Conservation (phyloP, 2,113 vertebrate genomes). For the Sterrhoptilus dennistouni region DNA sequence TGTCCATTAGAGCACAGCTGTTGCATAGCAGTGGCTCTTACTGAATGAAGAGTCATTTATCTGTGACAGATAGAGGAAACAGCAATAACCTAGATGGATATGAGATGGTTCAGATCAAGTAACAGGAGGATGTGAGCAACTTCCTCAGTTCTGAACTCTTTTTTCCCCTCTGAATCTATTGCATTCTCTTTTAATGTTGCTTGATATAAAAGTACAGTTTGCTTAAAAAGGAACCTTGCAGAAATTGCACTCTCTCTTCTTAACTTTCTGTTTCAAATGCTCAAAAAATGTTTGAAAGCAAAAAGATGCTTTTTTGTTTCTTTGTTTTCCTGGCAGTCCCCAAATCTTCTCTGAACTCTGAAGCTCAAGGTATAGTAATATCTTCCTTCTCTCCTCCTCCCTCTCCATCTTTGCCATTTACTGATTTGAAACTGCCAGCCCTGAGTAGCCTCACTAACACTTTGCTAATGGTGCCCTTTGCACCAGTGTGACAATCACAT, state of each 20-base stretch:
- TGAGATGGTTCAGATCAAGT: not conserved
- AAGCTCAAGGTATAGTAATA: not conserved
- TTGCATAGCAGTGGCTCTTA: not conserved
- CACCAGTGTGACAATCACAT: not conserved
- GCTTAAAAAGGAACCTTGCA: not conserved
- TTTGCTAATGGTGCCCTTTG: not conserved
- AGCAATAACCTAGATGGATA: not conserved
- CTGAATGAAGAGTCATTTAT: not conserved
- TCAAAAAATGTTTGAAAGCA: not conserved
- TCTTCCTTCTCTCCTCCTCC: not conserved
- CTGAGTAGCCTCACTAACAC: not conserved
- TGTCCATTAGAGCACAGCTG: not conserved
- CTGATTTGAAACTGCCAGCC: not conserved
- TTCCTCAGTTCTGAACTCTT: not conserved
- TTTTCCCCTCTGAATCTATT: not conserved
- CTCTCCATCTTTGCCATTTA: not conserved
- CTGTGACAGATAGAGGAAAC: not conserved
- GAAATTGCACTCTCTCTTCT: not conserved
- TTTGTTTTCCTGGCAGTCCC: not conserved
- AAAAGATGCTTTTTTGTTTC: not conserved
- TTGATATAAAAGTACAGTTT: not conserved
- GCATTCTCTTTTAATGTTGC: not conserved
- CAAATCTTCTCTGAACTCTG: not conserved
- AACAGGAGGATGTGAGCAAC: not conserved
- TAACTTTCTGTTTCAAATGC: not conserved